Base-by-base conservation (phyloP, 2,888 invertebrate genomes). In the Drosophila rubida region DNA sequence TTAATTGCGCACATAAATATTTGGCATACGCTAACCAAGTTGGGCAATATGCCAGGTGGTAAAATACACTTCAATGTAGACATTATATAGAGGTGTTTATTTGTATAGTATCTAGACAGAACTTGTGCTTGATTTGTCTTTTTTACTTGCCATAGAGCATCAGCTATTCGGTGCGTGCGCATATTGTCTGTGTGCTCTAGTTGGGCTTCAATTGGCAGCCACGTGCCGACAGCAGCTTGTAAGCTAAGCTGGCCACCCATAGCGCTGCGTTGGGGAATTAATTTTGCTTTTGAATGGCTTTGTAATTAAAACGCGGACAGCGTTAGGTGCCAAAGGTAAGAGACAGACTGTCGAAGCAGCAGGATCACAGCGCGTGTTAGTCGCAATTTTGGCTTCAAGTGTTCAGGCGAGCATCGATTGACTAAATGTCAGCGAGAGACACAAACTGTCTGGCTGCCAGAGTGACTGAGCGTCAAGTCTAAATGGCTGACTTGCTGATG, bases 1-100 rank as follows among this genome's bases (percentile, higher is more conserved):
- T 87, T 84, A 81, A 81, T 80, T 81, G 81, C 63, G 46, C 49
- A 59, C 69, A 81, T 81, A 87, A 81, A 81, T 81, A 73, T 60
- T 32, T 46, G 4, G 6, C 2, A 53, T 62, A 65, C 74, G 2
- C 81, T 78, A 11, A 35, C 11, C 30, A 4, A n/a, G 4, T 3
- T 13, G 2, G 2, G 13, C 11, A 23, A 35, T 19, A n/a, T 22
- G 4, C n/a, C n/a, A n/a, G n/a, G n/a, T n/a, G n/a, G n/a, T n/a
- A n/a, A n/a, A n/a, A n/a, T n/a, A n/a, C n/a, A n/a, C n/a, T n/a
- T n/a, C n/a, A n/a, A n/a, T n/a, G n/a, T n/a, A n/a, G n/a, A n/a
- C n/a, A n/a, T n/a, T n/a, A n/a, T n/a, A n/a, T n/a, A n/a, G n/a
- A n/a, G n/a, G n/a, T n/a, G n/a, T n/a, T n/a, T n/a, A n/a, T n/a